A percentile compares a stretch with the other conserved stretches of the same genome.
Evolutionary conservation across 2,888 invertebrate genomes (phyloP).

Genomic region (Torymus tubicola): DNA sequence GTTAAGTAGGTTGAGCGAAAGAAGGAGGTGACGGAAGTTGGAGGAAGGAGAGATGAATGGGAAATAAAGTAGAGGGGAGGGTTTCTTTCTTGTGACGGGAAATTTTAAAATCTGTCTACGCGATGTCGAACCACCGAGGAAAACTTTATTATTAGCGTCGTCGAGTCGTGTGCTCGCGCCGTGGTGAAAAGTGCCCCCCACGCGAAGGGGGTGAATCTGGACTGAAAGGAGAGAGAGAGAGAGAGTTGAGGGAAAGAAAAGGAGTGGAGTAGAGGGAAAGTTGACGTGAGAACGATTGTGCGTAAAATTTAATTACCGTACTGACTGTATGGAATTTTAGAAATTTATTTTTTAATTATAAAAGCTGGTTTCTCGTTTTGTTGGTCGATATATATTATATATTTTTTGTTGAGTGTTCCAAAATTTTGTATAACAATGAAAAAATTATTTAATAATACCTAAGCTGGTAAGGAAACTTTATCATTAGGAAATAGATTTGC

Average conservation of each 20-base stretch:
- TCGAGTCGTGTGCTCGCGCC: neutral
- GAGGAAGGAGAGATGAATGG: constrained; percentile 7
- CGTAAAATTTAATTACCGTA: too few species aligned
- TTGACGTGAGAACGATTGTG: too few species aligned
- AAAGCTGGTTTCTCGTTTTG: too few species aligned
- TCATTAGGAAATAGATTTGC: too few species aligned
- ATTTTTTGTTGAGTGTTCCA: too few species aligned
- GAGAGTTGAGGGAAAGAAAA: neutral
- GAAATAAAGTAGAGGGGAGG: constrained; percentile 8
- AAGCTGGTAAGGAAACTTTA: too few species aligned
- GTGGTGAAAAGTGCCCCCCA: neutral
- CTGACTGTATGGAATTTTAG: neutral
- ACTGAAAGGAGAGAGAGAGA: too few species aligned
- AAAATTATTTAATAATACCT: too few species aligned
- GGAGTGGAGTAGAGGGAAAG: neutral
- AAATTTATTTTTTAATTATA: neutral
- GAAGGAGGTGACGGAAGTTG: constrained; percentile 18
- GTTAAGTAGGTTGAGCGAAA: neutral
- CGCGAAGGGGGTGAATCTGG: too few species aligned
- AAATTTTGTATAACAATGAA: too few species aligned
- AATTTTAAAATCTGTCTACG: constrained; percentile 77
- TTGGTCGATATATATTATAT: too few species aligned
- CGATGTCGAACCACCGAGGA: constrained; percentile 76
- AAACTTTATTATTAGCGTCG: constrained; percentile 76
- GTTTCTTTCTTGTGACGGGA: constrained; percentile 74